A percentile compares a stretch with the other conserved stretches of the same genome.
Conservation (phyloP, 1,140 invertebrate species). For the Stratiolaelaps scimitus region DNA sequence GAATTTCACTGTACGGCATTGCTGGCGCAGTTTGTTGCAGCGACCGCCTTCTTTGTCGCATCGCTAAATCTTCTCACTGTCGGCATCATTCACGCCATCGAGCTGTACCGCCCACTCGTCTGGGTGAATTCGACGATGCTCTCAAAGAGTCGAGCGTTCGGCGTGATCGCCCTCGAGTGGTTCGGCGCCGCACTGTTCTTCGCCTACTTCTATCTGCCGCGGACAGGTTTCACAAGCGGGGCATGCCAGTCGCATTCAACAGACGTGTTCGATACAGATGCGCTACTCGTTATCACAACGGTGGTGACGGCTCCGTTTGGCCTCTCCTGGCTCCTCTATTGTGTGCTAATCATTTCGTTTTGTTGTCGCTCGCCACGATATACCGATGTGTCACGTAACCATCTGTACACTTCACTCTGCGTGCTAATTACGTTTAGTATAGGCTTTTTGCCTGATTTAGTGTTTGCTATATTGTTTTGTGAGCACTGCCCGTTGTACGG, state of each 20-base stretch:
- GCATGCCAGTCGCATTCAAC: conserved; percentile 12
- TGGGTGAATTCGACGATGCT: conserved; percentile 15
- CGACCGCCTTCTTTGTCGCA: conserved; percentile 12
- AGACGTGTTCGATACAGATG: conserved; percentile 15
- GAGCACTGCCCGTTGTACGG: conserved; percentile 23
- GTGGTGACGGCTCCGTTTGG: conserved; percentile 17
- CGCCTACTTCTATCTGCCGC: conserved; percentile 25
- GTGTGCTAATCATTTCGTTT: conserved; percentile 2
- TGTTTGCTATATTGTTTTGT: conserved; percentile 18
- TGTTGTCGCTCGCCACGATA: conserved; percentile 14
- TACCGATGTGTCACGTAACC: conserved; percentile 10
- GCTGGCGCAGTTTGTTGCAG: conserved; percentile 11
- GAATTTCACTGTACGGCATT: conserved; percentile 17
- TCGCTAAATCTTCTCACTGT: conserved; percentile 23
- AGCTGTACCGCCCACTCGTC: conserved; percentile 6
- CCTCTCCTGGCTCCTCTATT: conserved; percentile 20
- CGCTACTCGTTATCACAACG: conserved; percentile 3
- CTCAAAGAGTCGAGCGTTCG: conserved; percentile 14
- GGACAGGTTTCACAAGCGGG: neutral
- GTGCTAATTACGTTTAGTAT: conserved; percentile 14
- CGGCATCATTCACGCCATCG: conserved; percentile 18
- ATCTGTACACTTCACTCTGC: conserved; percentile 10
- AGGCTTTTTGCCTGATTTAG: conserved; percentile 16
- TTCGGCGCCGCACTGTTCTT: neutral
- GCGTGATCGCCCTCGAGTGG: conserved; percentile 13